Evolutionary conservation across 2,888 invertebrate genomes (phyloP).

Genomic region (Belgica antarctica): DNA sequence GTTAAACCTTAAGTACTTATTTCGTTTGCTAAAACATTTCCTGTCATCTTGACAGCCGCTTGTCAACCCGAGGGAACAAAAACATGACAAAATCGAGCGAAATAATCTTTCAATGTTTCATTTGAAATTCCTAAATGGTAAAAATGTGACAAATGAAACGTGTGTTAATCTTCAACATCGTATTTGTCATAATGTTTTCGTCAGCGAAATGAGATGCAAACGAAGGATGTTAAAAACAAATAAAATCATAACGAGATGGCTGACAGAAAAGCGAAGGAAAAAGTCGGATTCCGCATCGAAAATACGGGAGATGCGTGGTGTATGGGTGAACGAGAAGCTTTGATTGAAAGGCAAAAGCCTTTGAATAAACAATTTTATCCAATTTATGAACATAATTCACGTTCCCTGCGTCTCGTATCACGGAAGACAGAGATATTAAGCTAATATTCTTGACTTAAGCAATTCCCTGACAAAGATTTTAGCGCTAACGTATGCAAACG

Average conservation of each 20-base stretch:
- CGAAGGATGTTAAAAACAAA: neutral
- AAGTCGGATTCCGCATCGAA: neutral
- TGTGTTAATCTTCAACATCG: constrained; percentile 35
- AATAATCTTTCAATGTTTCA: constrained; percentile 18
- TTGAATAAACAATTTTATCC: constrained; percentile 20
- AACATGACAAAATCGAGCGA: constrained; percentile 12
- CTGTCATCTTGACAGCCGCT: neutral
- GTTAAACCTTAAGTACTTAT: constrained; percentile 20
- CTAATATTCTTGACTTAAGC: constrained; percentile 7
- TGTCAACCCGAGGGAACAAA: neutral
- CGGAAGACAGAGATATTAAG: constrained; percentile 32
- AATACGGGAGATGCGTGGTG: neutral
- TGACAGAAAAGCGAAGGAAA: neutral
- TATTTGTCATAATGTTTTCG: constrained; percentile 27
- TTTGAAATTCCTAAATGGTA: neutral
- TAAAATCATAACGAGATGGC: constrained; percentile 16
- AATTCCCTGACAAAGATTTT: neutral
- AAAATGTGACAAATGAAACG: constrained; percentile 35
- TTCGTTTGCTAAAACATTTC: constrained; percentile 4
- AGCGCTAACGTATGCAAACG: neutral
- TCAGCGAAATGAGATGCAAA: neutral
- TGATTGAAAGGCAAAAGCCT: constrained; percentile 28
- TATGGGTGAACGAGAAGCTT: neutral
- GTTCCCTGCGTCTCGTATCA: constrained; percentile 20
- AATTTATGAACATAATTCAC: constrained; percentile 23